Evolutionary conservation across 2,113 vertebrate species (phyloP).

Genomic region (Oenanthe melanoleuca): DNA sequence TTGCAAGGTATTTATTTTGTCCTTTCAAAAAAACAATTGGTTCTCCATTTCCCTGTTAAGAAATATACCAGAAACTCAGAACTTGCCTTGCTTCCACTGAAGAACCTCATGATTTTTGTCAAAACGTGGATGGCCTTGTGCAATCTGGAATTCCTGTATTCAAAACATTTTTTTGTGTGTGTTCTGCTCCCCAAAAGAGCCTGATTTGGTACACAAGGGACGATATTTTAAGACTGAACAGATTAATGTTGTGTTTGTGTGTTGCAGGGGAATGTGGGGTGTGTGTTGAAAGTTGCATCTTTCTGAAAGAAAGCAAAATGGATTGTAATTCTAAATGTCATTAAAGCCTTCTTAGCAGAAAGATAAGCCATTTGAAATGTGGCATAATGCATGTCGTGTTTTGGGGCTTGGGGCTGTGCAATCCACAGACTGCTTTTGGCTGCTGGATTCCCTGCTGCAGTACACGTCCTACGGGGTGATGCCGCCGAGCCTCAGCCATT

Average conservation of each 20-base stretch:
- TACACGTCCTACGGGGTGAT: slow-evolving; percentile 93
- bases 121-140: background rate
- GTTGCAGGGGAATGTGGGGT: background rate
- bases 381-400: background rate
- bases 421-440: slow-evolving; percentile 92
- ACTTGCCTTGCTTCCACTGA: background rate
- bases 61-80: background rate
- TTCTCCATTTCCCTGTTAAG: background rate
- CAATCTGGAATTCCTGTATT: background rate
- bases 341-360: background rate
- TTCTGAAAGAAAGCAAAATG: background rate
- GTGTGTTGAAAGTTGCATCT: background rate
- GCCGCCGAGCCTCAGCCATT: slow-evolving; percentile 92
- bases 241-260: background rate
- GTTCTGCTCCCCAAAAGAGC: background rate
- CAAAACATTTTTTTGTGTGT: background rate
- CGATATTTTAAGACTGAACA: background rate
- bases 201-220: background rate
- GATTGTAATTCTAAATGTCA: background rate
- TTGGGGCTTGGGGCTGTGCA: background rate
- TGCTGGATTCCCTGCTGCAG: slow-evolving; percentile 93
- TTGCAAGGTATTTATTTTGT: background rate
- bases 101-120: background rate
- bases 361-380: background rate
- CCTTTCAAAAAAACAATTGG: background rate